These are phyloP conservation scores for Phlogophora meticulosa DNA, from an alignment of 2,888 invertebrate genomes.

Conservation along the genomic window DNA sequence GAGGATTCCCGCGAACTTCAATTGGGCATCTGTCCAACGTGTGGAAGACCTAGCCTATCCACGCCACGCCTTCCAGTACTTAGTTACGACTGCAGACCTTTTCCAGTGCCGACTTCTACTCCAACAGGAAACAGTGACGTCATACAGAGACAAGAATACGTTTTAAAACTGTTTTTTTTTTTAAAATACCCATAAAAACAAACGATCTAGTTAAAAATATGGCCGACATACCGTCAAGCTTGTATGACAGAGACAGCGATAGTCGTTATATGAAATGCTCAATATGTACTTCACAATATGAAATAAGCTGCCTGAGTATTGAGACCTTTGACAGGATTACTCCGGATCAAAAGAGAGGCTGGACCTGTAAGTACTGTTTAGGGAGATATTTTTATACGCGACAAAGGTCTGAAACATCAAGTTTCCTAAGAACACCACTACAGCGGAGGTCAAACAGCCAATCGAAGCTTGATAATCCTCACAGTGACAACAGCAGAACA, in stretches of 20 bases:
- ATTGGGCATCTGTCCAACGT: not conserved
- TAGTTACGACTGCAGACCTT: not conserved
- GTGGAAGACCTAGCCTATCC: not conserved
- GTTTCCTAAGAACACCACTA: not conserved
- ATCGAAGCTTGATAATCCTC: not conserved
- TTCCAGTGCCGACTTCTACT: no score
- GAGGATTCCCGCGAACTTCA: not conserved
- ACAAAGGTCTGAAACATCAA: not conserved
- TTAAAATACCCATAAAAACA: no score
- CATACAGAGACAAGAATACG: not conserved
- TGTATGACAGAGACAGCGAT: not conserved
- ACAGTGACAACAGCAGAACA: not conserved
- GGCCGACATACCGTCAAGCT: conserved; percentile 16
- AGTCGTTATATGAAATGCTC: conserved; percentile 16
- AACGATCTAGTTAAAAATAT: conserved; percentile 3
- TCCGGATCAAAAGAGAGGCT: not conserved
- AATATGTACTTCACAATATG: conserved; percentile 12
- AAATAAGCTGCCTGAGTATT: conserved; percentile 20
- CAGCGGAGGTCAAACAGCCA: not conserved
- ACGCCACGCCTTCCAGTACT: not conserved
- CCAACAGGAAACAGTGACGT: conserved; percentile 1
- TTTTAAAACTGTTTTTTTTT: no score
- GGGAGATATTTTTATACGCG: not conserved
- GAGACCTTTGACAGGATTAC: conserved; percentile 24
- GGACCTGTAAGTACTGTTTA: conserved; percentile 11